phyloP scores from a whole-genome alignment of 2,888 invertebrate genomes.

The Timandra comae region DNA sequence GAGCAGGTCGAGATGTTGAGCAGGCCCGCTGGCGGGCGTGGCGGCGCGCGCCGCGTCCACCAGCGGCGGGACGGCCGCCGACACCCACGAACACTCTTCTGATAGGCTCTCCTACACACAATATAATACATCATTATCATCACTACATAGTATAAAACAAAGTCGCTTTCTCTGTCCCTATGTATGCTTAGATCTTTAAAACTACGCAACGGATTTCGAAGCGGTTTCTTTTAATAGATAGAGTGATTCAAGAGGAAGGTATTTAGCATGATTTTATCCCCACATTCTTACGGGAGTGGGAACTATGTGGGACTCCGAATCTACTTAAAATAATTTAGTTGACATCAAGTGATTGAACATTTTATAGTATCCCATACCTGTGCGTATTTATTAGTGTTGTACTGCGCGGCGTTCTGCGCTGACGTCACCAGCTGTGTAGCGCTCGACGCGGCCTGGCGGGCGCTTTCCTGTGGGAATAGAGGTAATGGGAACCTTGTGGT shows the following conservation, averaged over 20 bases:
- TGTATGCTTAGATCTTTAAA: too few relatives aligned
- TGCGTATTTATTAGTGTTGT: constrained; percentile 81
- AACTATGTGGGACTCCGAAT: too few relatives aligned
- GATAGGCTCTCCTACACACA: constrained; percentile 80
- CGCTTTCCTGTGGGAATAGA: constrained; percentile 78
- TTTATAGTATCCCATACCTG: constrained; percentile 50
- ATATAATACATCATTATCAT: not conserved
- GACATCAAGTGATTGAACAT: too few relatives aligned
- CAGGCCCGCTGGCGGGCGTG: constrained; percentile 82
- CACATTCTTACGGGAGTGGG: too few relatives aligned
- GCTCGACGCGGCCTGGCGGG: constrained; percentile 89
- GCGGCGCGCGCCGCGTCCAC: constrained; percentile 86
- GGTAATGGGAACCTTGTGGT: not conserved
- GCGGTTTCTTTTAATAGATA: too few relatives aligned
- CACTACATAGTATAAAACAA: too few relatives aligned
- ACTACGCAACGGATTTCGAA: too few relatives aligned
- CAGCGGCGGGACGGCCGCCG: constrained; percentile 87
- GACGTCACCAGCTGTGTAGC: constrained; percentile 95
- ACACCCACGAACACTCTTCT: constrained; percentile 83
- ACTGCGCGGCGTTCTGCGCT: constrained; percentile 86
- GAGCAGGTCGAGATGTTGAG: constrained; percentile 87
- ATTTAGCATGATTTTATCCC: too few relatives aligned
- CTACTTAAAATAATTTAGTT: too few relatives aligned
- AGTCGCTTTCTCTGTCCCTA: too few relatives aligned
- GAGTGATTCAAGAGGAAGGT: too few relatives aligned